Evolutionary conservation across 2,113 vertebrate genomes (phyloP).

Genomic region (Mormoops blainvillei): DNA sequence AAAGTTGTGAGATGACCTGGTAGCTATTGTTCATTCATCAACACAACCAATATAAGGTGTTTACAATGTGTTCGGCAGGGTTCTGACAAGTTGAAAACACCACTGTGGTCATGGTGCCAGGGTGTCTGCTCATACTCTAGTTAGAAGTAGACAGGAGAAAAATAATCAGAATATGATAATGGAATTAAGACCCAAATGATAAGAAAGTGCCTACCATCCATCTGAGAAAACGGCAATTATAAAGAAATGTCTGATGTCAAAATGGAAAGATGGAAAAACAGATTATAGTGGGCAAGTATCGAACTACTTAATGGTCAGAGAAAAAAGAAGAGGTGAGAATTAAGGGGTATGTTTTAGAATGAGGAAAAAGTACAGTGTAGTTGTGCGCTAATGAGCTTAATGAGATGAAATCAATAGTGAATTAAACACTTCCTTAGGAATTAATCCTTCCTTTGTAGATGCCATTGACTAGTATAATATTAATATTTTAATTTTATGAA

Average conservation of each 20-base stretch:
- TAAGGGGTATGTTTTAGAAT: background rate
- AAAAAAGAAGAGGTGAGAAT: background rate
- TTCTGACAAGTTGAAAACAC: background rate
- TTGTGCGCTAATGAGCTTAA: background rate
- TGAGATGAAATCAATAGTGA: background rate
- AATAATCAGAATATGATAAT: background rate
- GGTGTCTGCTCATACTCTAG: background rate
- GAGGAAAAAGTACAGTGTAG: background rate
- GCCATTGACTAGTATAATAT: background rate
- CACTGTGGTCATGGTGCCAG: background rate
- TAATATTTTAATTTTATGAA: background rate
- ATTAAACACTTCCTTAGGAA: too few species aligned
- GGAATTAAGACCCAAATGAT: background rate
- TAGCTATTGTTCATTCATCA: background rate
- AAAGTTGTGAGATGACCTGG: background rate
- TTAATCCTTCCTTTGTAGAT: background rate
- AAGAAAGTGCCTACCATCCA: rapidly evolving
- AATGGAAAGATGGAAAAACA: background rate
- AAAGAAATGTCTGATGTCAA: background rate
- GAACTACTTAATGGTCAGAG: background rate
- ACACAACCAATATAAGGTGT: background rate
- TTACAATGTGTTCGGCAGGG: background rate
- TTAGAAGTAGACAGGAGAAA: background rate
- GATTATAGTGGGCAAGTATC: background rate
- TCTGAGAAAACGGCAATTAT: background rate